Percentiles rank a stretch among this genome's conserved stretches.
These are phyloP conservation scores for Thysanoteuthis rhombus DNA, from an alignment of 2,888 invertebrate genomes.

Conservation along the genomic window DNA sequence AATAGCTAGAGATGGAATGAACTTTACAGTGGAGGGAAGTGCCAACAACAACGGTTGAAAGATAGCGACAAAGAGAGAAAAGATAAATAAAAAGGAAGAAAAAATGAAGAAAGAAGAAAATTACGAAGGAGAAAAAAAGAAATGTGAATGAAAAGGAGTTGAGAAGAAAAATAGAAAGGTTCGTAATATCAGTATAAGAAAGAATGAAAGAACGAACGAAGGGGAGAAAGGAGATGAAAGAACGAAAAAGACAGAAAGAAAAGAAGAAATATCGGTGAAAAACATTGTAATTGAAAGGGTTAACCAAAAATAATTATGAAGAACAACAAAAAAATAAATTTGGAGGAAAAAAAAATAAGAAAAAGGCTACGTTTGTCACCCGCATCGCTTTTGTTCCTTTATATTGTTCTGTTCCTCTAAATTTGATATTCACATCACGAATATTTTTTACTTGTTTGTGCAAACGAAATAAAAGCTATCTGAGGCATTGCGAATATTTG, in stretches of 20 bases:
- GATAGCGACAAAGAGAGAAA: not conserved
- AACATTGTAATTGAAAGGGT: not conserved
- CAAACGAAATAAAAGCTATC: not conserved
- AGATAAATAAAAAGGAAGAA: not conserved
- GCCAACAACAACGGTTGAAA: too few species aligned
- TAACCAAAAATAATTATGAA: not conserved
- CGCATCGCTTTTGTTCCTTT: not conserved
- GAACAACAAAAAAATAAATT: too few species aligned
- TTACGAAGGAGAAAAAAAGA: not conserved
- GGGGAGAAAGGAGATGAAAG: not conserved
- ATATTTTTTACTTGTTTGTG: not conserved
- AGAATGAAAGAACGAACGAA: not conserved
- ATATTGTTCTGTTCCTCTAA: not conserved
- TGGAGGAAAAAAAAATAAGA: not conserved
- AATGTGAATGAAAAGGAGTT: not conserved
- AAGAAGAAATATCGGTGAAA: not conserved
- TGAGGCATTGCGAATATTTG: not conserved
- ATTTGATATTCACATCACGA: not conserved
- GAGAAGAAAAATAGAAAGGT: not conserved
- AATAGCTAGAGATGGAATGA: not conserved
- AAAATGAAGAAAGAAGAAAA: not conserved
- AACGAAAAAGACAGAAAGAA: too few species aligned
- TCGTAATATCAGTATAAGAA: not conserved
- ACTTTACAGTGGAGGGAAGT: not conserved
- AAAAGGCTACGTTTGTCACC: not conserved